A percentile compares a stretch with the other conserved stretches of the same genome.
These are phyloP conservation scores for Chironomus striatipennis DNA, from an alignment of 1,140 invertebrate species.

Conservation along the genomic window DNA sequence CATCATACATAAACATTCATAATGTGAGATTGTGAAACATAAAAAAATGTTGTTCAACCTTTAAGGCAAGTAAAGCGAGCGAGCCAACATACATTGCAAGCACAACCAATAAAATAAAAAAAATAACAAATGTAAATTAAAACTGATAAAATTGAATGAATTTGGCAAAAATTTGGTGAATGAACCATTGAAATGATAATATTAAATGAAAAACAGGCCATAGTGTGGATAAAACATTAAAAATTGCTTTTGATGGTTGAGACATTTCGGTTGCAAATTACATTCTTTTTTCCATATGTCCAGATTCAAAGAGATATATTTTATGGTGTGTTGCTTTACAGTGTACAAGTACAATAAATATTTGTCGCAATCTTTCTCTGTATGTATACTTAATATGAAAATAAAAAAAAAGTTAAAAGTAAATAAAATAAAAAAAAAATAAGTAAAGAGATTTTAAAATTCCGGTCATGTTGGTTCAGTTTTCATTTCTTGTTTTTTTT, in stretches of 20 bases:
- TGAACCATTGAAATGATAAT: constrained; percentile 7
- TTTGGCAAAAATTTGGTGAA: constrained; percentile 14
- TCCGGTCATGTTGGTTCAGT: constrained; percentile 19
- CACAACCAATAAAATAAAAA: background rate
- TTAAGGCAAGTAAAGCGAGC: background rate
- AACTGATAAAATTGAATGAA: constrained; percentile 11
- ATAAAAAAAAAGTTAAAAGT: background rate
- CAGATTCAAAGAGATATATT: background rate
- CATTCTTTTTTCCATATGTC: background rate
- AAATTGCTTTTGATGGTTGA: background rate
- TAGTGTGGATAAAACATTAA: background rate
- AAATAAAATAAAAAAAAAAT: background rate
- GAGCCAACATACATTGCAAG: constrained; percentile 1
- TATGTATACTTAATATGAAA: background rate
- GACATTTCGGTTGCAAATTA: background rate
- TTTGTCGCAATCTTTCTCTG: background rate
- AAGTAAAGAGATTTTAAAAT: background rate
- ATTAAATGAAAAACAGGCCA: background rate
- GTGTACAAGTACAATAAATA: background rate
- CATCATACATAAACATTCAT: background rate
- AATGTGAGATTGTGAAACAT: constrained; percentile 8
- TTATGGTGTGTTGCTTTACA: constrained; percentile 1
- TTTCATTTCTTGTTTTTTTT: background rate
- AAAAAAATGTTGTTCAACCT: constrained; percentile 13
- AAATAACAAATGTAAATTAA: constrained; percentile 23